Evolutionary conservation across 2,888 invertebrate species (phyloP).

Genomic region (Caenorhabditis drosophilae): DNA sequence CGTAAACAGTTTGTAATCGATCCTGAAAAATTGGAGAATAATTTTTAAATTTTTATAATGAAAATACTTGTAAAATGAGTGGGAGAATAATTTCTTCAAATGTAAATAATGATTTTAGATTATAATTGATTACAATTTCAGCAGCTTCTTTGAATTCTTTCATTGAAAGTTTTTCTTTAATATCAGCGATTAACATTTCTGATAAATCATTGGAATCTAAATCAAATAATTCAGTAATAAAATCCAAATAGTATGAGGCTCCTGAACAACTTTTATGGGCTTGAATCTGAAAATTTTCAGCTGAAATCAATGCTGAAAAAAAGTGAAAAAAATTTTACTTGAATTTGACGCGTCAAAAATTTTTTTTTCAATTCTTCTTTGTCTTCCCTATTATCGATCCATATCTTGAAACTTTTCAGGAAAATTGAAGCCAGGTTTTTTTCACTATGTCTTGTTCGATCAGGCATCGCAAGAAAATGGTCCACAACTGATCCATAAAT

Average conservation of each 20-base stretch:
- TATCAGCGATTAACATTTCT: not conserved
- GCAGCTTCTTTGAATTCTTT: constrained; percentile 18
- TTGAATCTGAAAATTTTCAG: not conserved
- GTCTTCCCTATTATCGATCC: constrained; percentile 3
- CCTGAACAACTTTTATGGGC: constrained; percentile 6
- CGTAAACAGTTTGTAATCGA: constrained; percentile 1
- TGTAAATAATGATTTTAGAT: not conserved
- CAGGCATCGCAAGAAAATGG: constrained; percentile 29
- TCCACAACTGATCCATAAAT: constrained; percentile 15
- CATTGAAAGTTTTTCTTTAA: constrained; percentile 4
- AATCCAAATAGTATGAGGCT: not conserved
- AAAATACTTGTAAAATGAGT: constrained; percentile 5
- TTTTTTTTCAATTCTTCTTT: constrained; percentile 6
- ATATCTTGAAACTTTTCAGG: constrained; percentile 10
- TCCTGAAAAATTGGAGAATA: not conserved
- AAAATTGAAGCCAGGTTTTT: constrained; percentile 8
- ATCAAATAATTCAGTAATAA: constrained; percentile 1
- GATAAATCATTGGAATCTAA: not conserved
- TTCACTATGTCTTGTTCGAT: constrained; percentile 8
- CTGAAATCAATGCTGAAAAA: not conserved
- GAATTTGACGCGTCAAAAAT: constrained; percentile 3
- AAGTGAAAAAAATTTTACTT: not conserved
- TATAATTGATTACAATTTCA: constrained; percentile 4
- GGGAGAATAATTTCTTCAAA: constrained; percentile 14
- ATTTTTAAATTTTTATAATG: not conserved